These are phyloP conservation scores for Lepilemur septentrionalis DNA, from an alignment of 2,797 vertebrate species.

Conservation along the genomic window DNA sequence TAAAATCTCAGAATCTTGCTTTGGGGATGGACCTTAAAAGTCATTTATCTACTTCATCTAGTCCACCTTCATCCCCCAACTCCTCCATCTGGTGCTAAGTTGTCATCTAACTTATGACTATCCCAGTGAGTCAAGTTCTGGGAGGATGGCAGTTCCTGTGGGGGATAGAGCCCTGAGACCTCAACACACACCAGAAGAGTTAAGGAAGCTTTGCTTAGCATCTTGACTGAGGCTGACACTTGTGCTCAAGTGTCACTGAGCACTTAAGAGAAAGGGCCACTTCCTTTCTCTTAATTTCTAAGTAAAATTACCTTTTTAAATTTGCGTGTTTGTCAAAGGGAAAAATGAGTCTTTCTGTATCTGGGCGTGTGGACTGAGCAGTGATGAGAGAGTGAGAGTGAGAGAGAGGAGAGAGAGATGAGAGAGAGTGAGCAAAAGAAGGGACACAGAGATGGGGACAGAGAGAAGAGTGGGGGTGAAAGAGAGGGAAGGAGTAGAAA, in stretches of 20 bases:
- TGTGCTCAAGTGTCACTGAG: background rate
- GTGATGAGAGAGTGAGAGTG: background rate
- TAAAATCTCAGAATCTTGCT: background rate
- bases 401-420: background rate
- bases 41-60: background rate
- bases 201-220: background rate
- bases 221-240: background rate
- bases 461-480: background rate
- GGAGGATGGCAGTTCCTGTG: background rate
- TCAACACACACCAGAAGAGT: background rate
- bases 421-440: background rate
- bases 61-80: background rate
- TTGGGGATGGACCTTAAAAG: background rate
- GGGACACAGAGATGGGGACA: background rate
- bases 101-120: background rate
- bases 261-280: background rate
- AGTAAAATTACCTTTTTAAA: slow-evolving; percentile 30
- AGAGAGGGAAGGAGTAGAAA: background rate
- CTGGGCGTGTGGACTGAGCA: background rate
- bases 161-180: background rate
- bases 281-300: slow-evolving; percentile 6
- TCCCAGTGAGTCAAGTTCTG: background rate
- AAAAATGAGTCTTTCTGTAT: background rate
- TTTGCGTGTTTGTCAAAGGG: background rate
- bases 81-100: background rate